A percentile compares a stretch with the other conserved stretches of the same genome.
Conservation (phyloP, 1,140 invertebrate species). For the Oreohelix idahoensis region DNA sequence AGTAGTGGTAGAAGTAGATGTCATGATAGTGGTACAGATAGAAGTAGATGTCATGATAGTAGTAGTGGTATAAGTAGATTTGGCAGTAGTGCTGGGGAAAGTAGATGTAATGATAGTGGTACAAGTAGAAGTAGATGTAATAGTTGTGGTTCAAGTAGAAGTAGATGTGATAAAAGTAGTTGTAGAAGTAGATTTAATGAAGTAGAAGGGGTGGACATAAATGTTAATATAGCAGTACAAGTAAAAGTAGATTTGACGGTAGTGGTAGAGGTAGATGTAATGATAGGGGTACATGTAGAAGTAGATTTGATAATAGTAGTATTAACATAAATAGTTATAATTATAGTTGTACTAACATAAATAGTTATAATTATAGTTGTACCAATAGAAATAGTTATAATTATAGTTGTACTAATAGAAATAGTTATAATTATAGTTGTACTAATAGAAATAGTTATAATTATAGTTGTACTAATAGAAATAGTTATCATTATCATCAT, state of each 20-base stretch:
- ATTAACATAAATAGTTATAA: not conserved
- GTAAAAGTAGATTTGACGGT: no score
- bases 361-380: not conserved
- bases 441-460: no score
- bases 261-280: not conserved
- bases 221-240: not conserved
- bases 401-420: no score
- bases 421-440: no score
- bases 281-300: not conserved
- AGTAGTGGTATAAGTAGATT: no score
- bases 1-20: not conserved
- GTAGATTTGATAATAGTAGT: not conserved
- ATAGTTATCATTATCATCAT: no score
- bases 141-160: not conserved
- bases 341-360: not conserved
- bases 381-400: not conserved
- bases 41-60: not conserved
- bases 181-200: not conserved
- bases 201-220: not conserved
- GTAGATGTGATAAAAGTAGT: no score
- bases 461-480: no score
- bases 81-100: not conserved
- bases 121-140: not conserved
- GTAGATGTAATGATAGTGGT: not conserved
- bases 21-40: not conserved